Evolutionary conservation across 2,797 vertebrate species (phyloP).

Genomic region (Miichthys miiuy): DNA sequence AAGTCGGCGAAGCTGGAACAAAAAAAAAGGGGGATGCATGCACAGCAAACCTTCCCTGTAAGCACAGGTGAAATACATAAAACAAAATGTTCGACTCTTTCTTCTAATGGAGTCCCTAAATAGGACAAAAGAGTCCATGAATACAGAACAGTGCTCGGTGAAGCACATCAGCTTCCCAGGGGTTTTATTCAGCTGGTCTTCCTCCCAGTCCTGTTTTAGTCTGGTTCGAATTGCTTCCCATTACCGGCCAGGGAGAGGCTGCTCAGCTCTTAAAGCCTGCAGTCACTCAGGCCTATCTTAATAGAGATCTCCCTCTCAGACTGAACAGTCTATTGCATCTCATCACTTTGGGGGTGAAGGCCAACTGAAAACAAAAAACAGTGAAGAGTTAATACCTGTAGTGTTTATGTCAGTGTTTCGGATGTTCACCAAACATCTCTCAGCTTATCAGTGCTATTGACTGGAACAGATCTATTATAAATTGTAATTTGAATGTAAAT

Average conservation of each 20-base stretch:
- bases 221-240: conserved; percentile 57
- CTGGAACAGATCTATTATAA: not conserved
- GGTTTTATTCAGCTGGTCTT: conserved; percentile 45
- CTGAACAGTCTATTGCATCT: conserved; percentile 60
- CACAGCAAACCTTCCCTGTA: conserved; percentile 11
- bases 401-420: not conserved
- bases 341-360: conserved; percentile 56
- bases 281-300: conserved; percentile 80
- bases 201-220: conserved; percentile 36
- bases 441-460: not conserved
- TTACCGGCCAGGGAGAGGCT: conserved; percentile 54
- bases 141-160: conserved; percentile 31
- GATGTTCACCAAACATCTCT: not conserved
- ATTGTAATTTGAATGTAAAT: not conserved
- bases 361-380: conserved; percentile 56
- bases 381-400: conserved; percentile 45
- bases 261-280: conserved; percentile 64
- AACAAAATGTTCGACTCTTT: conserved; percentile 36
- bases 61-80: conserved; percentile 47
- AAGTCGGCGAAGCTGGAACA: not conserved
- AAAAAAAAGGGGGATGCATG: not conserved
- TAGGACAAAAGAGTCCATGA: conserved; percentile 57
- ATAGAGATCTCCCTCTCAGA: conserved; percentile 81
- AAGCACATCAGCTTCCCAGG: conserved; percentile 30
- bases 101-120: conserved; percentile 60